Evolutionary conservation across 2,888 invertebrate species (phyloP), one percentile per base, ranked within the genome.

Genomic region (Bibio marci): DNA sequence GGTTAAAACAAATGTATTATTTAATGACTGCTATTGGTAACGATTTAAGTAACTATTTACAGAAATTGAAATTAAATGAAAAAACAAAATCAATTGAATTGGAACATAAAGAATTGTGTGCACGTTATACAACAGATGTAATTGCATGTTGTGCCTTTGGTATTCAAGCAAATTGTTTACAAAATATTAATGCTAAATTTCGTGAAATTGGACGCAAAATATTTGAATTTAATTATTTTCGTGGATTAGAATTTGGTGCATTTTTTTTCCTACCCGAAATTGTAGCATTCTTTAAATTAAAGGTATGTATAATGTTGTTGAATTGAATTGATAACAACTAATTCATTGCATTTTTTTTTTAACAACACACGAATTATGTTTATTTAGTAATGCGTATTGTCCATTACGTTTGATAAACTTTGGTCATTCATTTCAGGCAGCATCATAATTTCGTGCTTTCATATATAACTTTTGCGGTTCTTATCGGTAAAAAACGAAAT

Each of bases 1-100:
- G 60, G 38, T 48, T 62, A 1, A 62, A 59, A 35, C 56, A 57
- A 41, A 56, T 59, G 58, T 61, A 59, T 50, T 48, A 51, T 2
- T 45, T 61, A 10, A 49, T 61, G 46, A 48, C 50, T 27, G 51
- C 57, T 48, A 57, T 59, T 30, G 44, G 39, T 8, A 28, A 18
- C 12, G 28, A 44, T 22, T 17, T 44, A 5, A 37, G 40, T 36
- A 12, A 26, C 10, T 15, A 34, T 22, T 12, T 33, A 12, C 4
- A 4, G 10, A 17, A 15, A 10, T 5, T 41, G 1, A 22, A 35
- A 32, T 11, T 26, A 12, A 30, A 35, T 13, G 8, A 10, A 1
- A 39, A 38, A 12, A 28, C n/a, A 8, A 38, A 39, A 11, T n/a
- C 28, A 10, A 8, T 52, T 53, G 39, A 49, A 1, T 32, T 48